Base-by-base conservation (phyloP, 2,888 invertebrate genomes). In the Vanessa cardui region DNA sequence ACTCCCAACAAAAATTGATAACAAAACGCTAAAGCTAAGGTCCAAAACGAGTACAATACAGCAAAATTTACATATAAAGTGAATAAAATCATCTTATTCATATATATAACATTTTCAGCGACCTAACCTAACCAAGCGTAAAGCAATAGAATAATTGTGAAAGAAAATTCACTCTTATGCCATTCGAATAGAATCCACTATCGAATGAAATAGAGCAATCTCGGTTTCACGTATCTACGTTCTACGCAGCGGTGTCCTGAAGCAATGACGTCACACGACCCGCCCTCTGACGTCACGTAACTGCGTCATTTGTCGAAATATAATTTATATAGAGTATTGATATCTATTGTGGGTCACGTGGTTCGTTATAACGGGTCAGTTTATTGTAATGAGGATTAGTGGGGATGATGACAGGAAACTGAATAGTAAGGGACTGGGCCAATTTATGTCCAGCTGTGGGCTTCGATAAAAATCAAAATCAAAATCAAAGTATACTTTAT, bases 221-320 rank as follows among this genome's bases (percentile, higher is more conserved):
- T 69, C 68, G 47, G 58, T 69, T 58, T 69, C 66, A 71, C 72
- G 70, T 68, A 82, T 76, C 78, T 84, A 81, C 83, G 82, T 46
- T 68, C 77, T 79, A 83, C 80, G 79, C 79, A 78, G 33, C 39
- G 39, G 18, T n/a, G 54, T 33, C 31, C 39, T 49, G 62, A 65
- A 66, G 62, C 44, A 63, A 73, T 80, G 80, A 84, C 85, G 86
- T 84, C 83, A 83, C 75, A 44, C 21, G 69, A 39, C 75, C 73
- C 70, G 70, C 74, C 77, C 74, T 76, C 78, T 81, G 80, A 83
- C 77, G 77, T 80, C 71, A 70, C 66, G 56, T 26, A 64, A 62
- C 46, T 73, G 73, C 72, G 73, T 74, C 74, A 71, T 68, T 50
- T 9, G 50, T 54, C 31, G 2, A 54, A 54, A 31, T 26, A 21